Evolutionary conservation across 2,113 vertebrate species (phyloP), one percentile per base, ranked within the genome.

Genomic region (Podarcis raffonei): DNA sequence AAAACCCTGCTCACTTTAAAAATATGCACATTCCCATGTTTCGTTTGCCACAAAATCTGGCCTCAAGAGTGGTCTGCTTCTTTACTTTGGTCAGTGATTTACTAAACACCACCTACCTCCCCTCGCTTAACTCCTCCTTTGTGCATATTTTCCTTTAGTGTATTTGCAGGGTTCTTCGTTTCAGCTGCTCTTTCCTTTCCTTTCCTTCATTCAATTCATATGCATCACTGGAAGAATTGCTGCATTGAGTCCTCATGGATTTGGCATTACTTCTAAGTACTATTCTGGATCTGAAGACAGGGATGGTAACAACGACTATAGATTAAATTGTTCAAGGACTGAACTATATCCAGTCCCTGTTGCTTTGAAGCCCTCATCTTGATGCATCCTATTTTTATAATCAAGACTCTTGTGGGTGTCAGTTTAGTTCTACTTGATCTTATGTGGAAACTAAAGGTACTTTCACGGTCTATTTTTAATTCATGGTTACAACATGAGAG

Each of bases 401-500:
- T 82, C 83, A 74, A 92, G 85, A 88, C 27, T 42, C 57, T 53
- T 0, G 0, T 87, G 62, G 69, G 0, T 66, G 76, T 66, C 30
- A 53, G 53, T 62, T 84, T 27, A 78, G 23, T 72, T 4, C 77
- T 53, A 69, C 68, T 53, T 75, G 88, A 6, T 9, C 23, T 90
- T 90, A 90, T 1, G 0, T 6, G 53, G 72, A 89, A 84, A 59
- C 23, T 62, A 90, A 83, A 77, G 95, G 88, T 71, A 90, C 77
- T 96, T 95, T 95, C 2, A 2, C 69, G 53, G 91, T 93, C 53
- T 62, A 87, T 93, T 94, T 95, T 92, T 35, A 93, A 94, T 81
- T 81, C 80, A 83, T 71, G 88, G 32, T 95, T 94, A 89, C 84
- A 83, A 93, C 69, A 82, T 90, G 81, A 94, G 77, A 92, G 88